These are phyloP conservation scores for Pithecia hirsuta DNA, from an alignment of 2,797 vertebrate species.

Conservation along the genomic window DNA sequence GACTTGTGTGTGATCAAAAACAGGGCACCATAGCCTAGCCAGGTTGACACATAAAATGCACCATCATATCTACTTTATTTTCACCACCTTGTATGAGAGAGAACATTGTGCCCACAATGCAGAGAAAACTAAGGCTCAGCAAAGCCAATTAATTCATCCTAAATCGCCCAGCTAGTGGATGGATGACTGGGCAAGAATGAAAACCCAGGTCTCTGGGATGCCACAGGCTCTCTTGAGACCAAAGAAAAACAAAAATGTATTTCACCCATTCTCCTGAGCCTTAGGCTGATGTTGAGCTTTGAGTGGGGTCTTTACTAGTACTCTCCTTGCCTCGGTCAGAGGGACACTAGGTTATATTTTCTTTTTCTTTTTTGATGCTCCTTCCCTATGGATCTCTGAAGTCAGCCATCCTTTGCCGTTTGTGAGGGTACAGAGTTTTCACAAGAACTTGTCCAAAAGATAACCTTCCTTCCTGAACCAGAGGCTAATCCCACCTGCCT, in stretches of 20 bases:
- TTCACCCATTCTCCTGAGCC: background rate
- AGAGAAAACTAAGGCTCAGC: background rate
- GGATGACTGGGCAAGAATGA: background rate
- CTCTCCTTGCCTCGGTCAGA: background rate
- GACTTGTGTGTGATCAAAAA: background rate
- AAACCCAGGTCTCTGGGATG: background rate
- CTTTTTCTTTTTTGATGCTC: background rate
- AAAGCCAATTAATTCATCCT: background rate
- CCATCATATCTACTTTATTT: background rate
- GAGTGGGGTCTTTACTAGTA: background rate
- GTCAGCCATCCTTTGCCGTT: background rate
- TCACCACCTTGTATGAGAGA: background rate
- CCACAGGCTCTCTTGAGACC: background rate
- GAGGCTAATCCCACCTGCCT: background rate
- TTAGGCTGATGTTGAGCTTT: background rate
- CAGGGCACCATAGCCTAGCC: background rate
- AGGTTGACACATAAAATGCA: background rate
- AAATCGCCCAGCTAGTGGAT: background rate
- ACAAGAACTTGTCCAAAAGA: background rate
- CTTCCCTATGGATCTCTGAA: background rate
- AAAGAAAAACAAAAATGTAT: background rate
- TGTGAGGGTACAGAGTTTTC: background rate
- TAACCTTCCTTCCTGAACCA: background rate
- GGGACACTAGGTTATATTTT: background rate
- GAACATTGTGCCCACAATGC: background rate